Percentiles rank a stretch among this genome's conserved stretches.
phyloP scores from a whole-genome alignment of 2,797 vertebrate genomes.

The Sebastiscus albofasciatus region DNA sequence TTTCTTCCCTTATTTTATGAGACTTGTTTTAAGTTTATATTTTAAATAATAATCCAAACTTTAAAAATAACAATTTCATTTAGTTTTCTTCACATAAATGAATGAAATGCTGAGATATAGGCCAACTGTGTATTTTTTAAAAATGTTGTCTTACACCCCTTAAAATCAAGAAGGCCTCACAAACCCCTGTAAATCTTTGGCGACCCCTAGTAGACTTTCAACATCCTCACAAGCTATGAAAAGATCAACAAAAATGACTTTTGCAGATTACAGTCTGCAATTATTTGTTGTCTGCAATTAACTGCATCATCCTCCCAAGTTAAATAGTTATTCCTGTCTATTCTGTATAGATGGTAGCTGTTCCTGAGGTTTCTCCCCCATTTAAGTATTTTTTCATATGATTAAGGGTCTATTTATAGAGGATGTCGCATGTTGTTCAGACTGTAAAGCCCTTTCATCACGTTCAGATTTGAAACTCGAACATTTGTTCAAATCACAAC shows the following conservation, averaged over 20 bases:
- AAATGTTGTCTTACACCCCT: too few relatives aligned
- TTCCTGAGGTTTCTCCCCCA: background rate
- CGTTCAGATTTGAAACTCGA: background rate
- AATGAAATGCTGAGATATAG: too few relatives aligned
- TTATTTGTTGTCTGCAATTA: background rate
- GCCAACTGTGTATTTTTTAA: too few relatives aligned
- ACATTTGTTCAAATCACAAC: background rate
- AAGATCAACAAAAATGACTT: background rate
- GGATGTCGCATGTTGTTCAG: background rate
- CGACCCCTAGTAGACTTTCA: background rate
- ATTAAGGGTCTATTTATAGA: background rate
- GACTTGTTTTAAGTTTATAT: too few relatives aligned
- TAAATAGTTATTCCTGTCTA: background rate
- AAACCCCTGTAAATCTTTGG: too few relatives aligned
- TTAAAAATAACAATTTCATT: too few relatives aligned
- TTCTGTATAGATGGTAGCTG: background rate
- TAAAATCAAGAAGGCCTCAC: too few relatives aligned
- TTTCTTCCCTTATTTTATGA: too few relatives aligned
- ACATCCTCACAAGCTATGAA: background rate
- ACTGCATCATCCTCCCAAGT: background rate
- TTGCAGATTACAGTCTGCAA: background rate
- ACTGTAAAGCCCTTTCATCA: background rate
- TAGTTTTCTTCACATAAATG: too few relatives aligned
- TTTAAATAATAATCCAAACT: too few relatives aligned
- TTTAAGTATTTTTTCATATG: background rate